A percentile compares a stretch with the other conserved stretches of the same genome.
Conservation (phyloP, 64 coral and sea anemone genomes). For the Pachyseris speciosa region DNA sequence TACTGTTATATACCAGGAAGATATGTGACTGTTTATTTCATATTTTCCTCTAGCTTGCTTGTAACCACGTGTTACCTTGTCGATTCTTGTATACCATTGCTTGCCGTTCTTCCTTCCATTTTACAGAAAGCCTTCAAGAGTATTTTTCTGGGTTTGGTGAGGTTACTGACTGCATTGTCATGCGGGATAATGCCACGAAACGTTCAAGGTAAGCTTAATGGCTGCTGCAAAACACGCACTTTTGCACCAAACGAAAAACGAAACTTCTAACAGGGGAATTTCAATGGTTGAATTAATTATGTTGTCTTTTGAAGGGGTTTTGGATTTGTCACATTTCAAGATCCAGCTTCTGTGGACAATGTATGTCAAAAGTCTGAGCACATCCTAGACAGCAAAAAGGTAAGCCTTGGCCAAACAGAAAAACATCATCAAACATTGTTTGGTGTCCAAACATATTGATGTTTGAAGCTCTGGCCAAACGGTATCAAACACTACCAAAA, state of each 20-base stretch:
- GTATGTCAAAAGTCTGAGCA: conserved; percentile 65
- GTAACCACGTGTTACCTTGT: conserved; percentile 1
- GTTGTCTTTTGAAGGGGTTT: conserved; percentile 69
- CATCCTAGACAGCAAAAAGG: conserved; percentile 75
- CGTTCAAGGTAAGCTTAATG: conserved; percentile 76
- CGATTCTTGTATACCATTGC: not conserved
- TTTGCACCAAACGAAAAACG: too few relatives aligned
- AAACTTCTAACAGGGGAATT: too few relatives aligned
- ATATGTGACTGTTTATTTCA: not conserved
- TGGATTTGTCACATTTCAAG: conserved; percentile 89
- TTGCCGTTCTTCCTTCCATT: not conserved
- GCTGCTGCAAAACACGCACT: not conserved
- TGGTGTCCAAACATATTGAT: too few relatives aligned
- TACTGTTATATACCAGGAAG: not conserved
- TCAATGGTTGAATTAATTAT: not conserved
- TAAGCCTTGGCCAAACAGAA: not conserved
- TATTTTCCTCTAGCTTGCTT: not conserved
- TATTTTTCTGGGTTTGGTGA: conserved; percentile 82
- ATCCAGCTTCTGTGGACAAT: conserved; percentile 69
- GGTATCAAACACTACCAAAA: too few relatives aligned
- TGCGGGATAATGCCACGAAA: conserved; percentile 58
- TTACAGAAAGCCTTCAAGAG: conserved; percentile 66
- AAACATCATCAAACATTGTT: too few relatives aligned
- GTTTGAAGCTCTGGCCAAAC: too few relatives aligned
- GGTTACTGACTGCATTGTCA: conserved; percentile 83